Conservation (phyloP, 2,797 vertebrate genomes). For the Sebastes glaucus region DNA sequence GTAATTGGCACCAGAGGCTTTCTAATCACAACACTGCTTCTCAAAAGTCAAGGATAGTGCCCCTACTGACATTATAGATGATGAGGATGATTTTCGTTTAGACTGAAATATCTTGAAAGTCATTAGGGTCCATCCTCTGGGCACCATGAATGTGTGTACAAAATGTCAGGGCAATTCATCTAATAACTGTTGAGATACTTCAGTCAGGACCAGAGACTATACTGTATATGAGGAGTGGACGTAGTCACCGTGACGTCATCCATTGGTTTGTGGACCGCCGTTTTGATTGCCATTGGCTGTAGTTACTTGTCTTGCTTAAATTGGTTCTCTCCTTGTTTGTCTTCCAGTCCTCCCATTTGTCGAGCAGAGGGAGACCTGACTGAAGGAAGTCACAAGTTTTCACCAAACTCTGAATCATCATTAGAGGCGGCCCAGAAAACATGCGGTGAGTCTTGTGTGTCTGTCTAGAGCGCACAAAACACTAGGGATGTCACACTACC, state of each 20-base stretch:
- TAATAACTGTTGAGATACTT: not conserved
- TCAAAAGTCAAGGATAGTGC: not conserved
- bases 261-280: too few relatives aligned
- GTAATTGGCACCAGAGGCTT: constrained; percentile 6
- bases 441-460: constrained; percentile 83
- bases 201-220: not conserved
- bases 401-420: constrained; percentile 89
- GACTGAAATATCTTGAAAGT: not conserved
- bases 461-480: not conserved
- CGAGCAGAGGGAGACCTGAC: constrained; percentile 85
- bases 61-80: not conserved
- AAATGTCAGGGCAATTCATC: not conserved
- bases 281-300: not conserved
- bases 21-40: not conserved
- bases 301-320: not conserved
- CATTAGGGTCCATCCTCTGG: not conserved
- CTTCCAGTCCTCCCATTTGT: constrained; percentile 81
- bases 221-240: too few relatives aligned
- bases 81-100: not conserved
- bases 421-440: constrained; percentile 88
- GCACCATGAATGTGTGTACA: not conserved
- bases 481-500: not conserved
- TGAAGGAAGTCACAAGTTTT: constrained; percentile 87
- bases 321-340: not conserved
- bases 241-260: too few relatives aligned